Evolutionary conservation across 2,797 vertebrate genomes (phyloP), one percentile per base, ranked within the genome.

Genomic region (Epinephelus awoara): DNA sequence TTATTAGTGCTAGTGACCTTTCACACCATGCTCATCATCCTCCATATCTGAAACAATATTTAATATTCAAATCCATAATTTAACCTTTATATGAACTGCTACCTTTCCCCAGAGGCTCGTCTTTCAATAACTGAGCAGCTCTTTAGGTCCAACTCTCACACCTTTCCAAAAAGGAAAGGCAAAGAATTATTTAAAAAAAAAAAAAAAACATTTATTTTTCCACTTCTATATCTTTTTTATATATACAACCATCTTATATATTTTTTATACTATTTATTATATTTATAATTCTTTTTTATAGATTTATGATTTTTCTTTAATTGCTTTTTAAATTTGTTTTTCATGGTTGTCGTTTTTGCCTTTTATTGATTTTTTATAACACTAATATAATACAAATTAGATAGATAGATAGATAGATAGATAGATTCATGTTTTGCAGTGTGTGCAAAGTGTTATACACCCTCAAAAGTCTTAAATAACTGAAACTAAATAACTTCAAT

Each of bases 1-100:
- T 27, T 25, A 77, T 68, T 23, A 62, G 73, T 7, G 49, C 49
- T 7, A 14, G 47, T 66, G 71, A 54, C 78, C 59, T 80, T 79
- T 72, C 58, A 76, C 65, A 66, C 29, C 38, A 59, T 18, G 34
- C n/a, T 14, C 0, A 2, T 69, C 75, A 7, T 58, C n/a, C n/a
- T 1, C 2, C 14, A 23, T 7, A 61, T 56, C 44, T 46, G 3
- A 52, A 50, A 12, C 40, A 64, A n/a, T 40, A 29, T 9, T 18
- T 23, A 21, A 15, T 40, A 46, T 14, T 57, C 29, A 56, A 47
- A 67, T 44, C 54, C 50, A 42, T 3, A 1, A 27, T 19, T 6
- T 19, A 75, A 56, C 17, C 46, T 5, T 54, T 5, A 17, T 2
- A 5, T 57, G 1, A 65, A 42, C 18, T 14, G 19, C 49, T 49